phyloP scores from a whole-genome alignment of 2,888 invertebrate genomes.

The Oscheius sp. region DNA sequence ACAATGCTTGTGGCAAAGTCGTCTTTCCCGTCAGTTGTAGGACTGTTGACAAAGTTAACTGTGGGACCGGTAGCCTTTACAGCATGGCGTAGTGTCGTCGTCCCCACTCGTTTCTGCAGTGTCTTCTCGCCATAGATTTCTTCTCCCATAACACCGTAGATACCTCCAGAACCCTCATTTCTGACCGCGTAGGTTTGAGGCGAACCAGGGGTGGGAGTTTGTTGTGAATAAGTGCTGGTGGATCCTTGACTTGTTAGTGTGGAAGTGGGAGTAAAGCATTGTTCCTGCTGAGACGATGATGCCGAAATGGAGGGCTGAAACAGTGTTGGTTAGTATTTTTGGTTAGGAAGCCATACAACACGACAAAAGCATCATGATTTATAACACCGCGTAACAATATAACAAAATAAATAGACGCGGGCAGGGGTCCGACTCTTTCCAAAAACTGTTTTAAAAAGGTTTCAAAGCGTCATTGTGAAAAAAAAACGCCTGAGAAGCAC shows the following conservation, averaged over 20 bases:
- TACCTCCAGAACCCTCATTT: slow-evolving; percentile 40
- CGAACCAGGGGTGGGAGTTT: slow-evolving; percentile 62
- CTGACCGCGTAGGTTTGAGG: slow-evolving; percentile 41
- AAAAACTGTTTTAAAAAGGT: background rate
- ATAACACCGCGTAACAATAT: slow-evolving; percentile 20
- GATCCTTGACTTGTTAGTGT: slow-evolving; percentile 63
- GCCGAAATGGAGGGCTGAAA: slow-evolving; percentile 44
- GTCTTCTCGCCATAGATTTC: slow-evolving; percentile 56
- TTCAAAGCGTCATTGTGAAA: too few relatives aligned
- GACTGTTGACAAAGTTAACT: slow-evolving; percentile 45
- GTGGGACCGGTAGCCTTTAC: slow-evolving; percentile 44
- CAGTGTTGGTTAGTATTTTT: slow-evolving; percentile 3
- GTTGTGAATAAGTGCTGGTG: slow-evolving; percentile 43
- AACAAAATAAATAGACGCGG: slow-evolving; percentile 2
- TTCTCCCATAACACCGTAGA: slow-evolving; percentile 48
- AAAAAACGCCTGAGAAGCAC: too few relatives aligned
- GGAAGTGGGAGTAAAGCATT: slow-evolving; percentile 65
- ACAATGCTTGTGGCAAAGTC: slow-evolving; percentile 64
- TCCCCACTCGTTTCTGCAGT: slow-evolving; percentile 48
- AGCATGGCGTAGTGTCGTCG: slow-evolving; percentile 41
- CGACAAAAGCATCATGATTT: background rate
- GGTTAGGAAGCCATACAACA: background rate
- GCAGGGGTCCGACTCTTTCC: background rate
- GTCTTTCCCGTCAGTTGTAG: slow-evolving; percentile 35
- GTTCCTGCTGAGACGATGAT: slow-evolving; percentile 59